phyloP scores from a whole-genome alignment of 2,113 vertebrate genomes.

The Nothobranchius furzeri region DNA sequence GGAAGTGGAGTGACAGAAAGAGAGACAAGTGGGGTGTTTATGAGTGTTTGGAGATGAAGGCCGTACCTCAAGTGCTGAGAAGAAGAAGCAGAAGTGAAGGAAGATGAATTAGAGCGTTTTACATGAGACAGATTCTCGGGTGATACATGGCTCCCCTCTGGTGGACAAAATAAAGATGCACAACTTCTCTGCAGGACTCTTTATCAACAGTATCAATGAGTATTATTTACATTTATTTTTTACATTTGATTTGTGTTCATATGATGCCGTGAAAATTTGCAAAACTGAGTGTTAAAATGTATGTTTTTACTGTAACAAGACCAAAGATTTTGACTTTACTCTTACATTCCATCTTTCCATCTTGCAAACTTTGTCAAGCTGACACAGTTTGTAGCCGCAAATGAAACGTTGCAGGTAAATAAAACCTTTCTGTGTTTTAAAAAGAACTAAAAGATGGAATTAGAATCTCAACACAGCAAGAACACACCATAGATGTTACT shows the following conservation, averaged over 20 bases:
- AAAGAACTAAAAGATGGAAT: no score
- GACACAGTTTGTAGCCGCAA: no score
- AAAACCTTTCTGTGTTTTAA: no score
- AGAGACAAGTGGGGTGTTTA: neutral
- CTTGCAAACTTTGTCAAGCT: no score
- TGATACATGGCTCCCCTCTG: conserved; percentile 46
- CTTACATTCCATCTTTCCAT: no score
- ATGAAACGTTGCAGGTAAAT: no score
- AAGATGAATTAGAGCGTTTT: conserved; percentile 14
- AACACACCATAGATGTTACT: no score
- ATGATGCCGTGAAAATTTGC: neutral
- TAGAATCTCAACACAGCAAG: no score
- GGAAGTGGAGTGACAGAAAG: conserved; percentile 1
- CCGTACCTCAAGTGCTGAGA: neutral
- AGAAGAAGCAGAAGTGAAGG: neutral
- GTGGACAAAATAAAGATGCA: conserved; percentile 7
- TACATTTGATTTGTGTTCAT: neutral
- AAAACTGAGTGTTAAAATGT: neutral
- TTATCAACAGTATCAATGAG: neutral
- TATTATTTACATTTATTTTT: no score
- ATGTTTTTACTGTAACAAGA: neutral
- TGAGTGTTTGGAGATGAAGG: conserved; percentile 1
- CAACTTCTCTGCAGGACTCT: neutral
- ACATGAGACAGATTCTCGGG: neutral
- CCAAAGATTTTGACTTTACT: no score